phyloP scores from a whole-genome alignment of 2,797 vertebrate species.

The Platalea minor region DNA sequence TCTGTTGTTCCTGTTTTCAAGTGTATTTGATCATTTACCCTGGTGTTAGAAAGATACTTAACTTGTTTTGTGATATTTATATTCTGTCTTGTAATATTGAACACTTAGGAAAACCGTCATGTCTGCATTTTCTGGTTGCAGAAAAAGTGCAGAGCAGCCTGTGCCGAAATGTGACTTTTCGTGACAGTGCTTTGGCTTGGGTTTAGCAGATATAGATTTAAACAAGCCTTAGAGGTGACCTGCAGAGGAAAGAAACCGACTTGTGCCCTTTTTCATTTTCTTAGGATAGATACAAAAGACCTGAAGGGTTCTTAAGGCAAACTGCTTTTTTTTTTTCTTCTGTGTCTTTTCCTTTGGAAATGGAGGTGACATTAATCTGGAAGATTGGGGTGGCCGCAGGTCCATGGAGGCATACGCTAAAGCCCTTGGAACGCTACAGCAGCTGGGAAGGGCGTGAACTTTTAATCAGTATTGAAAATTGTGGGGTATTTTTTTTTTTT shows the following conservation, averaged over 20 bases:
- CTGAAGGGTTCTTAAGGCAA: constrained; percentile 27
- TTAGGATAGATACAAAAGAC: constrained; percentile 27
- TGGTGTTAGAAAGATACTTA: constrained; percentile 69
- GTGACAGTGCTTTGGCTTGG: constrained; percentile 41
- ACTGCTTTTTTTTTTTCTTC: not conserved
- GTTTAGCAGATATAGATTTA: constrained; percentile 49
- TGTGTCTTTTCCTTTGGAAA: constrained; percentile 26
- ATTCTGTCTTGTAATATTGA: constrained; percentile 66
- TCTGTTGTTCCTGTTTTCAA: constrained; percentile 65
- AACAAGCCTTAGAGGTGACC: constrained; percentile 65
- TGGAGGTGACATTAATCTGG: not conserved
- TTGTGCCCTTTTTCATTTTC: constrained; percentile 25
- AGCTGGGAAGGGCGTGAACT: constrained; percentile 3
- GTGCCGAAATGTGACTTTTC: constrained; percentile 54
- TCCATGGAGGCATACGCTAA: not conserved
- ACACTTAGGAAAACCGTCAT: constrained; percentile 62
- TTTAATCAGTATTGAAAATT: constrained; percentile 32
- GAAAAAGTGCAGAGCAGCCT: constrained; percentile 31
- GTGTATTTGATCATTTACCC: constrained; percentile 72
- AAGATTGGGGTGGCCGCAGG: constrained; percentile 21
- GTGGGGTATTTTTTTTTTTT: not conserved
- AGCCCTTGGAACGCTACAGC: not conserved
- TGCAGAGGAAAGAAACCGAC: constrained; percentile 24
- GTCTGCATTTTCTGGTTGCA: constrained; percentile 63
- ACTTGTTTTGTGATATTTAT: constrained; percentile 73